Conservation (phyloP, 30 jellyfish, hydroid and myxozoan species). For the Turritopsis rubra region DNA sequence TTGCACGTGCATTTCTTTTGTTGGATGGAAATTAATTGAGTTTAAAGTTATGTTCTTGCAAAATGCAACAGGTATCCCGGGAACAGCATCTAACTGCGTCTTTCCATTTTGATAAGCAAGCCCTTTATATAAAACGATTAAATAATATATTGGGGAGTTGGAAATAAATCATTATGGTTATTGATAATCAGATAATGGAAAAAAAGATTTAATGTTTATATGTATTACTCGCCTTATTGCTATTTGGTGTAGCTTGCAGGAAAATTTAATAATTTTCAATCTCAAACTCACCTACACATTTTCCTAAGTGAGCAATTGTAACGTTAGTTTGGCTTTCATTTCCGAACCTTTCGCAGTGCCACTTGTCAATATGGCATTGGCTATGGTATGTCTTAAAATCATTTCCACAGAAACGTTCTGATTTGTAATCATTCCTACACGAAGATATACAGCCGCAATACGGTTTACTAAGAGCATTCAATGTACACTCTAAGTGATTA, state of each 20-base stretch:
- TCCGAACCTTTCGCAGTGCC: slow-evolving; percentile 10
- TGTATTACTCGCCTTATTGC: background rate
- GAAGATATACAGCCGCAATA: slow-evolving; percentile 14
- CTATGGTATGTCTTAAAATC: slow-evolving; percentile 4
- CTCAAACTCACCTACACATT: slow-evolving; percentile 10
- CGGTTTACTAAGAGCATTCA: background rate
- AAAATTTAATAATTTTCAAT: too few species aligned
- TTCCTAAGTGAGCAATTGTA: slow-evolving; percentile 9
- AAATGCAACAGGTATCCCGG: slow-evolving; percentile 32
- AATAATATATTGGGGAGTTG: too few species aligned
- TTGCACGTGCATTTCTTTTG: background rate
- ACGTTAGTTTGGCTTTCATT: background rate
- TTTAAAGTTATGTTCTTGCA: slow-evolving; percentile 20
- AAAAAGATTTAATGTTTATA: background rate
- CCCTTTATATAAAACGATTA: too few species aligned
- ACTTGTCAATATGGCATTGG: background rate
- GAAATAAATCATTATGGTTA: too few species aligned
- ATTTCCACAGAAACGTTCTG: slow-evolving; percentile 4
- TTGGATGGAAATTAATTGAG: background rate
- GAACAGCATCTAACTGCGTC: slow-evolving; percentile 20
- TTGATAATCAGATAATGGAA: too few species aligned
- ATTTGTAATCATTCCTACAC: background rate
- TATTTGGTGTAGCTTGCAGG: too few species aligned
- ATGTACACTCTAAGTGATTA: slow-evolving; percentile 3
- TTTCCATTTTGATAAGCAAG: slow-evolving; percentile 21